phyloP scores from a whole-genome alignment of 2,797 vertebrate species.

The Geotrypetes seraphini region DNA sequence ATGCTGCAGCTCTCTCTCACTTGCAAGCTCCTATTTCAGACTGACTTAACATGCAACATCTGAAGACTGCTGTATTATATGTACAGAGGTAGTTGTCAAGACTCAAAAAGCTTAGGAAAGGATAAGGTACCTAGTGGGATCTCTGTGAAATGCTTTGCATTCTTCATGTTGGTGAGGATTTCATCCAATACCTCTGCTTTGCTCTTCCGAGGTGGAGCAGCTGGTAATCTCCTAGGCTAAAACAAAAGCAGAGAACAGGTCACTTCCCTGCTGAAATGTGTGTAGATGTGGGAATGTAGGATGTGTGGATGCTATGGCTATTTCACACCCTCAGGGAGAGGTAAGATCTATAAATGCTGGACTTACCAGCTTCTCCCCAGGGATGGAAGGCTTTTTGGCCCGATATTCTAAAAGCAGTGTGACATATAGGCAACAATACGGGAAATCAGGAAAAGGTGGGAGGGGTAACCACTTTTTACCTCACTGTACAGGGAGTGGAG shows the following conservation, averaged over 20 bases:
- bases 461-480: too few species aligned
- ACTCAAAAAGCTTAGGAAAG: not conserved
- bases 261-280: not conserved
- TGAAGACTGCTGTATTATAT: not conserved
- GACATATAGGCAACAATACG: too few species aligned
- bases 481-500: too few species aligned
- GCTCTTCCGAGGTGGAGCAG: slow-evolving; percentile 6
- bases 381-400: too few species aligned
- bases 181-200: slow-evolving; percentile 33
- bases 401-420: too few species aligned
- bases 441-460: not conserved
- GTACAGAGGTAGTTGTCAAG: accelerated
- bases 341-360: too few species aligned
- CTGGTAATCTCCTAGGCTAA: slow-evolving; percentile 5
- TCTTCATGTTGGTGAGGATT: slow-evolving; percentile 29
- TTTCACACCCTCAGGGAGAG: too few species aligned
- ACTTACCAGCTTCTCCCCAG: too few species aligned
- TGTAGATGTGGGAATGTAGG: too few species aligned
- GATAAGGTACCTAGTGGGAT: slow-evolving; percentile 31
- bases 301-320: too few species aligned
- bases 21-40: not conserved
- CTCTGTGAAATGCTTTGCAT: slow-evolving; percentile 19
- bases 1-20: too few species aligned
- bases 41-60: not conserved
- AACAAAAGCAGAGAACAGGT: not conserved